phyloP scores from a whole-genome alignment of 2,797 vertebrate genomes.

The Borostomias antarcticus region DNA sequence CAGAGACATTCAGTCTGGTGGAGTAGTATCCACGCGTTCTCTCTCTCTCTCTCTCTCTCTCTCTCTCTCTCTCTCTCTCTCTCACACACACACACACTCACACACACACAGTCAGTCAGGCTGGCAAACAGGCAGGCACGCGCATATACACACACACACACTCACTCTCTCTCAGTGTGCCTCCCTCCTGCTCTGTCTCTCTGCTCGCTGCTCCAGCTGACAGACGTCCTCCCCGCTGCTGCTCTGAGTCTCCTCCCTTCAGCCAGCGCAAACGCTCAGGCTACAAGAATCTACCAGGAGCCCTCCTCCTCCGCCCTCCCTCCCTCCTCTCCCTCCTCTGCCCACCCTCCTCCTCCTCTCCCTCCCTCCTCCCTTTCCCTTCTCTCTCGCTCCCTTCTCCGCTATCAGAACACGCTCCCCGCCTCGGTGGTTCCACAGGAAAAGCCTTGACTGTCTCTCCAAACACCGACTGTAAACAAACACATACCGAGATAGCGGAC shows the following conservation, averaged over 20 bases:
- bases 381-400: conserved; percentile 1
- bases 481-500: conserved; percentile 40
- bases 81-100: conserved; percentile 34
- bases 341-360: conserved; percentile 22
- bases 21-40: conserved; percentile 59
- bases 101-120: conserved; percentile 32
- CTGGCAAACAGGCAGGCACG: conserved; percentile 24
- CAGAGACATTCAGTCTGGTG: conserved; percentile 57
- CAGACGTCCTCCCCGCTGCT: conserved; percentile 65
- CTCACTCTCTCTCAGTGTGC: conserved; percentile 19
- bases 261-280: conserved; percentile 58
- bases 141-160: conserved; percentile 17
- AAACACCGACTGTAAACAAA: conserved; percentile 62
- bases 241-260: conserved; percentile 84
- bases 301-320: conserved; percentile 39
- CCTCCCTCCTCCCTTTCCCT: conserved; percentile 16
- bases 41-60: neutral
- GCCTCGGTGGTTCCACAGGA: conserved; percentile 57
- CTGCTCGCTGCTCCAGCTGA: conserved; percentile 53
- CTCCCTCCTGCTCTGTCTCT: conserved; percentile 35
- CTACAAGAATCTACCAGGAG: conserved; percentile 70
- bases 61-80: conserved; percentile 22
- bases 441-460: conserved; percentile 50
- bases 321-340: conserved; percentile 6
- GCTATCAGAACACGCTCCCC: conserved; percentile 43